A percentile compares a stretch with the other conserved stretches of the same genome.
These are phyloP conservation scores for Neodon shergylaensis DNA, from an alignment of 2,113 vertebrate species.

Conservation along the genomic window DNA sequence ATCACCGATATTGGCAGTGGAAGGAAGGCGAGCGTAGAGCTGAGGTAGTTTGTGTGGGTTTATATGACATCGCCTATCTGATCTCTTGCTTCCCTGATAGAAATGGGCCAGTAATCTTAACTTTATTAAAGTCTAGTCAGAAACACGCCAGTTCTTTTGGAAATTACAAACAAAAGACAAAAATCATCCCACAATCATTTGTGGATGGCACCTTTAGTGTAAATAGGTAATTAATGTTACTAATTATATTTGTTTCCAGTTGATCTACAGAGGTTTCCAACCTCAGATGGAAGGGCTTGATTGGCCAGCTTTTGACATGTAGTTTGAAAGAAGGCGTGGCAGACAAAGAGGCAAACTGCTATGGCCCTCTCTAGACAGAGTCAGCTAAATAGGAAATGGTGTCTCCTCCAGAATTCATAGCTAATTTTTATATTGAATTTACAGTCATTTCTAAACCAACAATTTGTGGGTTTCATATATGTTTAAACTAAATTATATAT, in stretches of 20 bases:
- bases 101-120: not conserved
- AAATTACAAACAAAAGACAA: not conserved
- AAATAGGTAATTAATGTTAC: not conserved
- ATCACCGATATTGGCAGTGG: not conserved
- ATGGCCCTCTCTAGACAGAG: not conserved
- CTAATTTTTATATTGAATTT: not conserved
- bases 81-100: not conserved
- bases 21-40: not conserved
- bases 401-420: not conserved
- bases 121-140: not conserved
- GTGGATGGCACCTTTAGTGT: not conserved
- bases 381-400: slow-evolving; percentile 41
- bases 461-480: slow-evolving; percentile 41
- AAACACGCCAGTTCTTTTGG: not conserved
- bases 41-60: not conserved
- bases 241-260: not conserved
- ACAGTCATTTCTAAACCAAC: not conserved
- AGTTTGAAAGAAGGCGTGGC: not conserved
- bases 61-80: not conserved
- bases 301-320: not conserved
- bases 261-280: not conserved
- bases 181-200: not conserved
- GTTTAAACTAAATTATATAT: not conserved
- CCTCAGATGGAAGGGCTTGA: not conserved
- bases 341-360: not conserved